Conservation (phyloP, 2,113 vertebrate genomes). For the Megalops atlanticus region DNA sequence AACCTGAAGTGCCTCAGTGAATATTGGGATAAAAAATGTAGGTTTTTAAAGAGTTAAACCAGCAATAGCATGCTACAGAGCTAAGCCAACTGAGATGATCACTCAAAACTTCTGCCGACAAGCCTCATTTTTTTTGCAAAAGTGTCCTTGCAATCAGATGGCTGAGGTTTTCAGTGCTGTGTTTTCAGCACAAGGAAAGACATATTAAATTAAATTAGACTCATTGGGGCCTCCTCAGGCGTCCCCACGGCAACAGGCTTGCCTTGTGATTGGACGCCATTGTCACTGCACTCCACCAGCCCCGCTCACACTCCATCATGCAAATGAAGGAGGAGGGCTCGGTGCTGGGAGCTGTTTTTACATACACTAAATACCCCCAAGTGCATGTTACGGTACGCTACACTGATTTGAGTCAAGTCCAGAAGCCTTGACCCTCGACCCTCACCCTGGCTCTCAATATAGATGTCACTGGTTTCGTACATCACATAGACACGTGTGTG, state of each 20-base stretch:
- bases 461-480: too few species aligned
- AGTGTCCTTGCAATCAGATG: not conserved
- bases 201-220: not conserved
- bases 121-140: not conserved
- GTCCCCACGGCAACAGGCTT: not conserved
- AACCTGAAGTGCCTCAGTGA: not conserved
- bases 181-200: not conserved
- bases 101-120: too few species aligned
- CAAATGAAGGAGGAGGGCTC: too few species aligned
- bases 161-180: not conserved
- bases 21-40: not conserved
- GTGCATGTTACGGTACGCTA: too few species aligned
- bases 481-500: not conserved
- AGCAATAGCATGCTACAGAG: too few species aligned
- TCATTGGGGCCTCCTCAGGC: not conserved
- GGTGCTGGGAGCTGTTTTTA: not conserved
- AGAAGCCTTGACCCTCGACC: too few species aligned
- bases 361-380: too few species aligned
- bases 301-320: not conserved
- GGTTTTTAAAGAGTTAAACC: too few species aligned
- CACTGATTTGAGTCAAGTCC: too few species aligned
- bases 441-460: too few species aligned
- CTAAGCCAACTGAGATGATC: too few species aligned
- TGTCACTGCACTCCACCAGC: not conserved
- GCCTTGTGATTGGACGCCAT: not conserved